phyloP scores from a whole-genome alignment of 2,888 invertebrate genomes.

The Gari tellinella region DNA sequence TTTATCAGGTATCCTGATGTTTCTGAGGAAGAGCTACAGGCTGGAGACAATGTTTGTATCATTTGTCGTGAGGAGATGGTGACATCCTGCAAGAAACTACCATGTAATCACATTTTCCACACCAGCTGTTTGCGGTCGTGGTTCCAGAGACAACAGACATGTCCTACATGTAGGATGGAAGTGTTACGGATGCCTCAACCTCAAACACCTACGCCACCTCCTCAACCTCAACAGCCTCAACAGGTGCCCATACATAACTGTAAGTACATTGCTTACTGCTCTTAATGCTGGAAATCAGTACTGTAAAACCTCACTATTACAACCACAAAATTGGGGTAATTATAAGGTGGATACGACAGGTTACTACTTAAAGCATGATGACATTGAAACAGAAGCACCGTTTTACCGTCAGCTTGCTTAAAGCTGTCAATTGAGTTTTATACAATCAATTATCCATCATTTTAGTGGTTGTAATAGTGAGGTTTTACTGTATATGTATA shows the following conservation, averaged over 20 bases:
- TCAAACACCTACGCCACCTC: constrained; percentile 81
- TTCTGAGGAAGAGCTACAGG: constrained; percentile 94
- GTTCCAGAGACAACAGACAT: constrained; percentile 99
- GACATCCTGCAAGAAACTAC: constrained; percentile 93
- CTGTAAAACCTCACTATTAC: too few relatives aligned
- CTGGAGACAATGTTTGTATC: constrained; percentile 97
- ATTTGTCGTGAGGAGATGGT: constrained; percentile 97
- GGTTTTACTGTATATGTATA: too few relatives aligned
- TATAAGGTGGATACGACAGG: too few relatives aligned
- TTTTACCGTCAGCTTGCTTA: too few relatives aligned
- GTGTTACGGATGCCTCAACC: constrained; percentile 86
- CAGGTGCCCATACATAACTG: constrained; percentile 63
- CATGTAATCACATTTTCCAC: constrained; percentile 99
- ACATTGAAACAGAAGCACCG: too few relatives aligned
- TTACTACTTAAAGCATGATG: too few relatives aligned
- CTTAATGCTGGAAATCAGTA: too few relatives aligned
- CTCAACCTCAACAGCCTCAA: constrained; percentile 53
- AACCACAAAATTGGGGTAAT: too few relatives aligned
- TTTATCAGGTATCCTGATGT: constrained; percentile 92
- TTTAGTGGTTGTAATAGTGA: too few relatives aligned
- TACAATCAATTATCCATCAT: too few relatives aligned
- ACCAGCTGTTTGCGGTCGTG: constrained; percentile 98
- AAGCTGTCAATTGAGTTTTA: too few relatives aligned
- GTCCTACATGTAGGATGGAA: constrained; percentile 98
- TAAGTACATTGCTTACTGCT: constrained; percentile 66